Evolutionary conservation across 2,888 invertebrate genomes (phyloP), one percentile per base, ranked within the genome.

Genomic region (Tetrapedia diversipes): DNA sequence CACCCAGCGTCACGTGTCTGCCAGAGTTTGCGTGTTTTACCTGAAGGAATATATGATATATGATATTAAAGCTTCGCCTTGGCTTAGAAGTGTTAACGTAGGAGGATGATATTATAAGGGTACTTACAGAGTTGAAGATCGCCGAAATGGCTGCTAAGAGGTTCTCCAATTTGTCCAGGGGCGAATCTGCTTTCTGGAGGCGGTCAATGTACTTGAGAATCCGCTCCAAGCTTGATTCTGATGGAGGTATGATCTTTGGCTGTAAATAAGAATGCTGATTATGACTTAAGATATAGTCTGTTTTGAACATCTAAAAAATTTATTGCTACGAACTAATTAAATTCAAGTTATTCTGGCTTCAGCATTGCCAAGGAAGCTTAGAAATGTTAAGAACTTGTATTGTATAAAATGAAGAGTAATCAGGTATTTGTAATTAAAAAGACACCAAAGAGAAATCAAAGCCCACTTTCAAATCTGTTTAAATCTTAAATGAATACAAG

Each of bases 131-230:
- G 92, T 96, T 96, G 90, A 96, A 97, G 92, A 98, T 97, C 72
- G 96, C 95, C 53, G 97, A 96, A 87, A 98, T 97, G 80, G 97
- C 96, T 61, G 96, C 95, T n/a, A 98, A 93, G 70, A 99, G 94
- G 88, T 97, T 95, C 92, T 99, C 98, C 79, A 99, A 93, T 91
- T 99, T 99, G 89, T 98, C 98, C 85, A 98, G 92, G 0, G 98
- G 98, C 34, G 98, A 96, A 91, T 98, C 98, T 29, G 98, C 97
- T 89, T 95, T 96, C 93, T 98, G 98, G 92, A 98, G 95, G 86
- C 95, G 95, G 77, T 95, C 94, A 88, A 98, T 94, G 91, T 95
- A 94, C 88, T 95, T 95, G 74, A 96, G 95, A 87, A 98, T 97
- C 79, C 95, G 94, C 63, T 96, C 95, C 90, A 98, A 92, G 57